Conservation (phyloP, 2,113 vertebrate species). For the Glareola pratincola region DNA sequence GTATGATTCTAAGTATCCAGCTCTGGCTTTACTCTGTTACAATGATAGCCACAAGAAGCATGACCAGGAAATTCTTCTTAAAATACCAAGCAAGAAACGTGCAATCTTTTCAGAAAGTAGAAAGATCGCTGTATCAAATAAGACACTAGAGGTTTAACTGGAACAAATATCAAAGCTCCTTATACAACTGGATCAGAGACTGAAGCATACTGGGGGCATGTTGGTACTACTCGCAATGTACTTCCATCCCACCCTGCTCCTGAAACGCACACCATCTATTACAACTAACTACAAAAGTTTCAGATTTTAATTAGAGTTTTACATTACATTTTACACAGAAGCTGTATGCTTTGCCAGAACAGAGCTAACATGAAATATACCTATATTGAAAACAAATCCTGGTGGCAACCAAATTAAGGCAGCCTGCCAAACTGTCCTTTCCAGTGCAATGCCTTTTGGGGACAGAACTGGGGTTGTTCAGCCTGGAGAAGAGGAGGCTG, state of each 20-base stretch:
- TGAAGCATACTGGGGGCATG: background rate
- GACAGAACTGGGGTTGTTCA: too few species aligned
- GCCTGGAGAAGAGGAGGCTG: too few species aligned
- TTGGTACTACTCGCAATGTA: fast-evolving
- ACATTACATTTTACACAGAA: background rate
- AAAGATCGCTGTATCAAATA: background rate
- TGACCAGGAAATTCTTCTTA: background rate
- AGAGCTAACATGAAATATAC: background rate
- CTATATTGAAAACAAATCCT: too few species aligned
- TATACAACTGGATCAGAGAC: background rate
- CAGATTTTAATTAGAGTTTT: background rate
- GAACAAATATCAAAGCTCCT: background rate
- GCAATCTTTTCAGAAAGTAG: background rate
- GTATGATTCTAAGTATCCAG: background rate
- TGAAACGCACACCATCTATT: background rate
- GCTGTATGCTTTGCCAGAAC: background rate
- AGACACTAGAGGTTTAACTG: background rate
- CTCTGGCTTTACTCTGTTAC: background rate
- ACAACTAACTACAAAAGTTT: background rate
- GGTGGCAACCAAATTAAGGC: too few species aligned
- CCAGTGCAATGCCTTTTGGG: too few species aligned
- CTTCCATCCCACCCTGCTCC: background rate
- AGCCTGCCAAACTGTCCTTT: too few species aligned
- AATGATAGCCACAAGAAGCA: fast-evolving
- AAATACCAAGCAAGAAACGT: background rate